A percentile compares a stretch with the other conserved stretches of the same genome.
phyloP scores from a whole-genome alignment of 2,797 vertebrate genomes.

The Momotus momota region DNA sequence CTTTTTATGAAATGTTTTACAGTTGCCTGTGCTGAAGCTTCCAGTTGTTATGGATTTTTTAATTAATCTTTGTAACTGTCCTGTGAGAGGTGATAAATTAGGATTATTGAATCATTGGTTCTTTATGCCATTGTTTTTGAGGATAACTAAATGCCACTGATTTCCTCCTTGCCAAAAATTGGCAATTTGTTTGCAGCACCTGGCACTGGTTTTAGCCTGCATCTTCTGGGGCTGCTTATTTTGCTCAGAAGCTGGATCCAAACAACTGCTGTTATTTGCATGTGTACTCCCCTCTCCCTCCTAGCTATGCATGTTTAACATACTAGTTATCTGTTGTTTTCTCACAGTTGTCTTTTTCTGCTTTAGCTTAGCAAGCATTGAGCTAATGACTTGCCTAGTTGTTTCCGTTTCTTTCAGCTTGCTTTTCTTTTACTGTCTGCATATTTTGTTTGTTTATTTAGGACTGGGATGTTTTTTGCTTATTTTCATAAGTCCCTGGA shows the following conservation, averaged over 20 bases:
- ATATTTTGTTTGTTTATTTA: neutral
- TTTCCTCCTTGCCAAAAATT: neutral
- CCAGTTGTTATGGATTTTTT: neutral
- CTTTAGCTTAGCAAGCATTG: neutral
- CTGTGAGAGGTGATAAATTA: neutral
- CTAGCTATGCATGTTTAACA: neutral
- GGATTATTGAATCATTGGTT: neutral
- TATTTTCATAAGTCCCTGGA: neutral
- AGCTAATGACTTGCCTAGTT: neutral
- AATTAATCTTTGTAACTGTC: neutral
- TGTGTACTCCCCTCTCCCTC: neutral
- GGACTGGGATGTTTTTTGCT: neutral
- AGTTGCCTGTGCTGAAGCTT: neutral
- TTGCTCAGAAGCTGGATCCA: neutral
- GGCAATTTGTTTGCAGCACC: neutral
- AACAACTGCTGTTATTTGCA: neutral
- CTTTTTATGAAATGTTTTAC: neutral
- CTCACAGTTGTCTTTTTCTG: neutral
- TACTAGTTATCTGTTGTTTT: neutral
- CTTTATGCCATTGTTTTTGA: neutral
- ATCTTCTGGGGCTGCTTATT: neutral
- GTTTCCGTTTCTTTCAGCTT: neutral
- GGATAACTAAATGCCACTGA: neutral
- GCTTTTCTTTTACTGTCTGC: neutral
- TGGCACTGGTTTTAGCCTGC: neutral